These are phyloP conservation scores for Euphydryas editha DNA, from an alignment of 2,888 invertebrate genomes.

Conservation along the genomic window DNA sequence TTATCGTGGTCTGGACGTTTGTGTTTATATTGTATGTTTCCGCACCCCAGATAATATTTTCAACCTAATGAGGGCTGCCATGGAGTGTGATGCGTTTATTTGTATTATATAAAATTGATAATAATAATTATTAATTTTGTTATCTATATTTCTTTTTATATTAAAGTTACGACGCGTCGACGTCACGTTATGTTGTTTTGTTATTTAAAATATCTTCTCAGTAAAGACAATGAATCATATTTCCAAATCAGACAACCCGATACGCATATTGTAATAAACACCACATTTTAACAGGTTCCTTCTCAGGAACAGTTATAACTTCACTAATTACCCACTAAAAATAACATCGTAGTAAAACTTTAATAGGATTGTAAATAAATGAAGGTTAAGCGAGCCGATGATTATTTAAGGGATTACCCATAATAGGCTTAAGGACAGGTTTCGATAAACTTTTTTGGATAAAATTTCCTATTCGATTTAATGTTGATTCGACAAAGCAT, in stretches of 20 bases:
- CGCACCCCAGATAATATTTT: too few relatives aligned
- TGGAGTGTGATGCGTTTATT: too few relatives aligned
- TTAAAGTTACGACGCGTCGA: too few relatives aligned
- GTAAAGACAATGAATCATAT: background rate
- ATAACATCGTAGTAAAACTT: conserved; percentile 21
- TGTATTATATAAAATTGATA: too few relatives aligned
- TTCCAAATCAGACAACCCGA: background rate
- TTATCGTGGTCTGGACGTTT: too few relatives aligned
- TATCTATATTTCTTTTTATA: too few relatives aligned
- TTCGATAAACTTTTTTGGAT: conserved; percentile 3
- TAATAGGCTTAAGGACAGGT: conserved; percentile 28
- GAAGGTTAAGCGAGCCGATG: conserved; percentile 30
- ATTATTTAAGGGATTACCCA: conserved; percentile 26
- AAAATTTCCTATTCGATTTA: background rate
- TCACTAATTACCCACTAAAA: conserved; percentile 24
- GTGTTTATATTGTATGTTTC: too few relatives aligned
- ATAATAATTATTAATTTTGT: too few relatives aligned
- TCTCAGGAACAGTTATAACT: background rate
- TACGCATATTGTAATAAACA: background rate
- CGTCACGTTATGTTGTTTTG: too few relatives aligned
- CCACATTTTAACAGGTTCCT: background rate
- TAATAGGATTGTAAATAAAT: conserved; percentile 27
- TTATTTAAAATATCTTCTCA: too few relatives aligned
- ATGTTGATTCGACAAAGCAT: background rate
- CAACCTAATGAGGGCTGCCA: too few relatives aligned